phyloP scores from a whole-genome alignment of 2,888 invertebrate genomes.

The Drosophila anomalata region DNA sequence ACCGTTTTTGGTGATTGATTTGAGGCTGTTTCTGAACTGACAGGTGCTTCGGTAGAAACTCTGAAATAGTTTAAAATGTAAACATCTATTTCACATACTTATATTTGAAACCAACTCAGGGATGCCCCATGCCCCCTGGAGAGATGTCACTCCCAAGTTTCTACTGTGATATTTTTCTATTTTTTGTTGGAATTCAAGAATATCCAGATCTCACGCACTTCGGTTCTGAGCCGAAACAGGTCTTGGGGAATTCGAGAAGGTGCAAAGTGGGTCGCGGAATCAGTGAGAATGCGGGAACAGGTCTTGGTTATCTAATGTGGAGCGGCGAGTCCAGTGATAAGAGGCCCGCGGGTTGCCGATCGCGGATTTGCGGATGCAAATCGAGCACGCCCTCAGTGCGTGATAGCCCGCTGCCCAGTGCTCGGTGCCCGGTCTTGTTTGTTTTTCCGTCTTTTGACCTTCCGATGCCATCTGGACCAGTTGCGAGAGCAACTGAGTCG shows the following conservation, averaged over 20 bases:
- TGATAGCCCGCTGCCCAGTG: background rate
- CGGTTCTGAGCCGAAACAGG: background rate
- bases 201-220: background rate
- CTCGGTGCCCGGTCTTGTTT: background rate
- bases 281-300: background rate
- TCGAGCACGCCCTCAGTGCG: background rate
- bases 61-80: no score
- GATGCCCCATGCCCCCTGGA: no score
- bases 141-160: no score
- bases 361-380: slow-evolving; percentile 2
- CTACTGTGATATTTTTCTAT: background rate
- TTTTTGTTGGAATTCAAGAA: background rate
- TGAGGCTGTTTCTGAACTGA: no score
- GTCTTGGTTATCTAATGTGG: background rate
- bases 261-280: background rate
- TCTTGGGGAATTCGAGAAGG: background rate
- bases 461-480: background rate
- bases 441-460: background rate
- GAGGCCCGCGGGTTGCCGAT: background rate
- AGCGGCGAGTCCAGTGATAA: background rate
- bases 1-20: no score
- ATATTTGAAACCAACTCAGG: no score
- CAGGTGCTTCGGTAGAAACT: no score
- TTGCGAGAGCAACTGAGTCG: background rate
- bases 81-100: no score